Evolutionary conservation across 2,113 vertebrate species (phyloP).

Genomic region (Limanda limanda): DNA sequence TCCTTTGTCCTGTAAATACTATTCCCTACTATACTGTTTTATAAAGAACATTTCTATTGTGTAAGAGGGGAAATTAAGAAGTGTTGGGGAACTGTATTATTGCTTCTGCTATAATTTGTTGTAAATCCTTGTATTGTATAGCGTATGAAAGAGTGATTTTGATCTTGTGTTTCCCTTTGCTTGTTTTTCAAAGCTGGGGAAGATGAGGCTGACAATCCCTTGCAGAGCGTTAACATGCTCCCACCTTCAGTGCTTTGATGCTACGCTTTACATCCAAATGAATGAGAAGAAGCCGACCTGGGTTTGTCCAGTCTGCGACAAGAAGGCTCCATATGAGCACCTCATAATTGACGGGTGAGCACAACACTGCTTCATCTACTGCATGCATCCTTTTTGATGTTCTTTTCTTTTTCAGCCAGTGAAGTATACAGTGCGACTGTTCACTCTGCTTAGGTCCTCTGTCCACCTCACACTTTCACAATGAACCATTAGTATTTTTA

Average conservation of each 20-base stretch:
- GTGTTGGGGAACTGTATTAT: no score
- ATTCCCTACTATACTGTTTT: background rate
- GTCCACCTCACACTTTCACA: no score
- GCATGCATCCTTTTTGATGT: background rate
- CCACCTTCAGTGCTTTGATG: constrained; percentile 97
- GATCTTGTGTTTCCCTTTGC: constrained; percentile 22
- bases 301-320: constrained; percentile 99
- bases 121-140: background rate
- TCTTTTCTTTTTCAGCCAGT: no score
- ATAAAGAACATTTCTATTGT: background rate
- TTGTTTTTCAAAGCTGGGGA: constrained; percentile 88
- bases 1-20: constrained; percentile 94
- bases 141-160: background rate
- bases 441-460: no score
- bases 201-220: constrained; percentile 96
- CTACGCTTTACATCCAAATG: constrained; percentile 98
- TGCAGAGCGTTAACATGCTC: constrained; percentile 95
- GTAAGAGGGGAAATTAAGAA: background rate
- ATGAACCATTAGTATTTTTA: no score
- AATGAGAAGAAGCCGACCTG: constrained; percentile 98
- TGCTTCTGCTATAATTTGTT: background rate
- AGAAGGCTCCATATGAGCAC: constrained; percentile 96
- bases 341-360: constrained; percentile 95
- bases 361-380: background rate
- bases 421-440: no score